phyloP scores from a whole-genome alignment of 2,113 vertebrate species.

The Carassius auratus region DNA sequence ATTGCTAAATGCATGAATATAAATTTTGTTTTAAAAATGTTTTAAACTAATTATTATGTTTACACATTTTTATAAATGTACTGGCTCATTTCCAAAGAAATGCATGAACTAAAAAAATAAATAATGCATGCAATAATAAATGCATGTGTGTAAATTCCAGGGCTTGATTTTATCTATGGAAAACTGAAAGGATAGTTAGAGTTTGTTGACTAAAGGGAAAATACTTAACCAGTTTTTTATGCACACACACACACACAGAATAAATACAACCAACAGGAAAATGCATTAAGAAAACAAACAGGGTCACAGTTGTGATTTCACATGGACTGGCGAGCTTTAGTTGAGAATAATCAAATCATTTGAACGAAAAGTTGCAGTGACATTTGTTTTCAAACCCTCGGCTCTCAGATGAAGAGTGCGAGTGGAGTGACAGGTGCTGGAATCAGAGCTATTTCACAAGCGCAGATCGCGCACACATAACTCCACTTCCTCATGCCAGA shows the following conservation, averaged over 20 bases:
- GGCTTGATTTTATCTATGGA: not conserved
- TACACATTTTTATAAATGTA: too few species aligned
- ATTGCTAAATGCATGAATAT: too few species aligned
- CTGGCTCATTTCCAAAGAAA: not conserved
- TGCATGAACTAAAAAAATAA: not conserved
- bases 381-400: not conserved
- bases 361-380: not conserved
- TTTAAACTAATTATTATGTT: too few species aligned
- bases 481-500: conserved; percentile 21
- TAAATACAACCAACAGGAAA: not conserved
- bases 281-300: not conserved
- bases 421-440: conserved; percentile 26
- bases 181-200: not conserved
- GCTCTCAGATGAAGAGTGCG: not conserved
- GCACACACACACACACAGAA: too few species aligned
- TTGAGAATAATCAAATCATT: conserved; percentile 29
- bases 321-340: not conserved
- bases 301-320: not conserved
- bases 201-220: not conserved
- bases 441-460: conserved; percentile 5
- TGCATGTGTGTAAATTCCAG: not conserved
- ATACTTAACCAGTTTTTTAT: not conserved
- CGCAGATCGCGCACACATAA: not conserved
- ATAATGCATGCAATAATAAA: not conserved
- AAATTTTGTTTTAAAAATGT: too few species aligned